Evolutionary conservation across 1,140 invertebrate species (phyloP).

Genomic region (Cotesia chilonis): DNA sequence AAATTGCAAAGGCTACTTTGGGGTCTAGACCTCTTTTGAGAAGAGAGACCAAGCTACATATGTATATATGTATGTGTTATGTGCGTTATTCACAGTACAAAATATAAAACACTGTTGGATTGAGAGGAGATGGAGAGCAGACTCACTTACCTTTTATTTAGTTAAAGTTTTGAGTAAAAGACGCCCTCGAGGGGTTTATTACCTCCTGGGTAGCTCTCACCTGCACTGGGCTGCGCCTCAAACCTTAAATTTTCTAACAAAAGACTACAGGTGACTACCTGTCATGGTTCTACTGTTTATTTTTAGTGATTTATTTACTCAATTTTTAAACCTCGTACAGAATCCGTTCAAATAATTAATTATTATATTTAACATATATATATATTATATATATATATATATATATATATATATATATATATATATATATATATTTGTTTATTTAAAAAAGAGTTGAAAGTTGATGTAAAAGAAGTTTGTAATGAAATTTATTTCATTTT

Average conservation of each 20-base stretch:
- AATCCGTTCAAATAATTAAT: not conserved
- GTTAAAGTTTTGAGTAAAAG: not conserved
- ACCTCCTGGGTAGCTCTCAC: constrained; percentile 4
- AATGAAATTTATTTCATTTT: too few relatives aligned
- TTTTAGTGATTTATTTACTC: not conserved
- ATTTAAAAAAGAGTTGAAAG: too few relatives aligned
- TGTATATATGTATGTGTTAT: too few relatives aligned
- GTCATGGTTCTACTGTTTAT: constrained; percentile 5
- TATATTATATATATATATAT: too few relatives aligned
- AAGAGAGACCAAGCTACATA: too few relatives aligned
- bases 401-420: too few relatives aligned
- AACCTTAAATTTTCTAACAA: not conserved
- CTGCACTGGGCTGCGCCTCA: not conserved
- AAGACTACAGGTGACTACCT: constrained; percentile 11
- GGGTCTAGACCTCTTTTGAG: too few relatives aligned
- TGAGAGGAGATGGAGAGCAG: not conserved
- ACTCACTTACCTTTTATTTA: constrained; percentile 13
- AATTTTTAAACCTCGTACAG: not conserved
- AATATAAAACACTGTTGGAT: too few relatives aligned
- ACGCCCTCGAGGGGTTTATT: constrained; percentile 8
- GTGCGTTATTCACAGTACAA: too few relatives aligned
- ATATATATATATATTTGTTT: too few relatives aligned
- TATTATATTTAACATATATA: not conserved
- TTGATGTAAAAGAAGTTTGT: too few relatives aligned
- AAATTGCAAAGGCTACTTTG: too few relatives aligned